Conservation (phyloP, 2,888 invertebrate genomes). For the Leptopilina syphax region DNA sequence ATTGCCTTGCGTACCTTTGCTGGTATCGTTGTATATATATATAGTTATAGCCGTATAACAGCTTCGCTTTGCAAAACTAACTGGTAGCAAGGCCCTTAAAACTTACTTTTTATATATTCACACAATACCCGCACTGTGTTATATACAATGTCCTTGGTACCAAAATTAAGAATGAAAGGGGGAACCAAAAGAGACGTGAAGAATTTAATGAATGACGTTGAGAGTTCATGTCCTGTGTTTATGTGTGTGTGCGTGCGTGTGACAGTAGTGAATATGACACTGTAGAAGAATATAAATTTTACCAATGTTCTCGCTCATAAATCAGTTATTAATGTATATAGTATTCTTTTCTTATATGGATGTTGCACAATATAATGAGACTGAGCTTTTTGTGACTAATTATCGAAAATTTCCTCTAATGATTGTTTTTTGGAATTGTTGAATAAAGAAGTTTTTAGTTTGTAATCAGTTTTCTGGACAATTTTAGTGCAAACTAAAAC, state of each 20-base stretch:
- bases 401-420: too few relatives aligned
- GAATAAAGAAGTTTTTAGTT: too few relatives aligned
- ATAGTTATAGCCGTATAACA: slow-evolving; percentile 43
- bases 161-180: slow-evolving; percentile 14
- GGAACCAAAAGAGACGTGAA: slow-evolving; percentile 21
- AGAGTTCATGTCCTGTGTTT: not conserved
- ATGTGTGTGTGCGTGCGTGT: not conserved
- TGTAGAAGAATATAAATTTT: slow-evolving; percentile 16
- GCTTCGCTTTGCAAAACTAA: slow-evolving; percentile 51
- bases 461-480: too few relatives aligned
- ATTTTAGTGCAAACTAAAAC: too few relatives aligned
- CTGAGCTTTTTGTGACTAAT: too few relatives aligned
- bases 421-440: too few relatives aligned
- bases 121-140: not conserved
- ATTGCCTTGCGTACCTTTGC: slow-evolving; percentile 23
- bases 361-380: too few relatives aligned
- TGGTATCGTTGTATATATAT: not conserved
- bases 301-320: not conserved
- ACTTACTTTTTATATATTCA: slow-evolving; percentile 6
- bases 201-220: slow-evolving; percentile 20
- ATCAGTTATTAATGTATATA: not conserved
- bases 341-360: too few relatives aligned
- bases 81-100: slow-evolving; percentile 43
- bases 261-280: not conserved
- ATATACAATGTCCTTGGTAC: slow-evolving; percentile 1